These are phyloP conservation scores for Microchrysa polita DNA, from an alignment of 2,888 invertebrate species.

Conservation along the genomic window DNA sequence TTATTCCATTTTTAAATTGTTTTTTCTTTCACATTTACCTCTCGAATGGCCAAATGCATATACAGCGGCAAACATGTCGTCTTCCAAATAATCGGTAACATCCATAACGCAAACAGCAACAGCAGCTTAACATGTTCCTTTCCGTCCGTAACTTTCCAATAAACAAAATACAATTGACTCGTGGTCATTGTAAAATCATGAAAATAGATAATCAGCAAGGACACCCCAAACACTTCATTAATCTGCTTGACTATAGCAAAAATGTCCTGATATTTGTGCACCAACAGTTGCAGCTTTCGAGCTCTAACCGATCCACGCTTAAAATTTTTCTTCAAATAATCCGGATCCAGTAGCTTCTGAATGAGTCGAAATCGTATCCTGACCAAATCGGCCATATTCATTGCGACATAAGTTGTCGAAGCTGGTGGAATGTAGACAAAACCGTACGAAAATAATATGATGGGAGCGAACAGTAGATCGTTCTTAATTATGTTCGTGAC, in stretches of 20 bases:
- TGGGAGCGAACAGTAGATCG: neutral
- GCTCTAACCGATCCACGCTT: neutral
- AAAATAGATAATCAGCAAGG: slow-evolving; percentile 31
- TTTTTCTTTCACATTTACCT: slow-evolving; percentile 34
- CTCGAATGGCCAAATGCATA: slow-evolving; percentile 34
- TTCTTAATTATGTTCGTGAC: neutral
- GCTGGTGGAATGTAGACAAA: slow-evolving; percentile 13
- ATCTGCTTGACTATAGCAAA: slow-evolving; percentile 18
- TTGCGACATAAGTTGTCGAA: slow-evolving; percentile 17
- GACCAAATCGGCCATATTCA: slow-evolving; percentile 40
- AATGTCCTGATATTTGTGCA: slow-evolving; percentile 1
- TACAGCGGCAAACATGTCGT: slow-evolving; percentile 31
- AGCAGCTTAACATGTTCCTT: neutral
- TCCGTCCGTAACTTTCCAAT: slow-evolving; percentile 35
- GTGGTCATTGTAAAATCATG: slow-evolving; percentile 45
- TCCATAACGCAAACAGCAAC: slow-evolving; percentile 29
- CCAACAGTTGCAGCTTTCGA: slow-evolving; percentile 1
- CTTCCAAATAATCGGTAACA: slow-evolving; percentile 44
- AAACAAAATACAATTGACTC: slow-evolving; percentile 38
- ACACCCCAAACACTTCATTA: slow-evolving; percentile 38
- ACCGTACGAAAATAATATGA: slow-evolving; percentile 14
- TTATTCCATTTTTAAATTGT: too few relatives aligned
- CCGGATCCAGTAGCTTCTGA: slow-evolving; percentile 23
- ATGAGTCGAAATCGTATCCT: slow-evolving; percentile 34
- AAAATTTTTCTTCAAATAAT: slow-evolving; percentile 4